Evolutionary conservation across 2,797 vertebrate genomes (phyloP).

Genomic region (Fistularia commersonii): DNA sequence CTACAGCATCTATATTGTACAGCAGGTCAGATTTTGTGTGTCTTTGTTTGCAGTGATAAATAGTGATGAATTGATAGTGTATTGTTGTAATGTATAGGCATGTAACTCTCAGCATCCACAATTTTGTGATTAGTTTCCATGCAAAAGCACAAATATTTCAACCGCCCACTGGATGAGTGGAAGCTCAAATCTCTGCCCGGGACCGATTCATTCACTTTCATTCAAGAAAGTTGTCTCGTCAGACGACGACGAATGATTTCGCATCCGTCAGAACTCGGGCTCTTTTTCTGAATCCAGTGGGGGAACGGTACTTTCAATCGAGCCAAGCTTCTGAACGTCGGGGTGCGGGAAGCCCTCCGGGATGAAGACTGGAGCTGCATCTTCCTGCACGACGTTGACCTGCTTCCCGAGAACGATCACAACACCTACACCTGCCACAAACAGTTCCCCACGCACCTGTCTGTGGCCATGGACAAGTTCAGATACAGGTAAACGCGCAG

Average conservation of each 20-base stretch:
- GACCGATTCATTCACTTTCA: too few relatives aligned
- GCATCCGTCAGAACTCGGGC: neutral
- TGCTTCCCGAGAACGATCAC: constrained; percentile 95
- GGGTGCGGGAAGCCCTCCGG: constrained; percentile 88
- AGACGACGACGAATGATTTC: neutral
- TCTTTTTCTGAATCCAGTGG: constrained; percentile 69
- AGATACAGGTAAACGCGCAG: constrained; percentile 87
- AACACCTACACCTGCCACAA: constrained; percentile 94
- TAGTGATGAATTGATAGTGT: too few relatives aligned
- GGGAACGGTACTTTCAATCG: constrained; percentile 93
- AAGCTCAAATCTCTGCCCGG: too few relatives aligned
- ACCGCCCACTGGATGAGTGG: too few relatives aligned
- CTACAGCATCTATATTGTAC: constrained; percentile 95
- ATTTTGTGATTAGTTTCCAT: neutral
- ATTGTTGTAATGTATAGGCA: too few relatives aligned
- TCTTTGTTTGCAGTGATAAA: too few relatives aligned
- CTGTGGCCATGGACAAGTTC: constrained; percentile 96
- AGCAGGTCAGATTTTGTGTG: constrained; percentile 79
- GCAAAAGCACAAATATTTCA: neutral
- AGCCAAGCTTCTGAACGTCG: constrained; percentile 93
- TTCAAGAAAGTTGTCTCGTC: neutral
- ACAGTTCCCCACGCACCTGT: constrained; percentile 88
- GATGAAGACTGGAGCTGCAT: constrained; percentile 95
- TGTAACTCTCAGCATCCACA: neutral
- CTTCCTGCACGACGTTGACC: constrained; percentile 91